Conservation (phyloP, 2,888 invertebrate species). For the Himalopsyche tibetana region DNA sequence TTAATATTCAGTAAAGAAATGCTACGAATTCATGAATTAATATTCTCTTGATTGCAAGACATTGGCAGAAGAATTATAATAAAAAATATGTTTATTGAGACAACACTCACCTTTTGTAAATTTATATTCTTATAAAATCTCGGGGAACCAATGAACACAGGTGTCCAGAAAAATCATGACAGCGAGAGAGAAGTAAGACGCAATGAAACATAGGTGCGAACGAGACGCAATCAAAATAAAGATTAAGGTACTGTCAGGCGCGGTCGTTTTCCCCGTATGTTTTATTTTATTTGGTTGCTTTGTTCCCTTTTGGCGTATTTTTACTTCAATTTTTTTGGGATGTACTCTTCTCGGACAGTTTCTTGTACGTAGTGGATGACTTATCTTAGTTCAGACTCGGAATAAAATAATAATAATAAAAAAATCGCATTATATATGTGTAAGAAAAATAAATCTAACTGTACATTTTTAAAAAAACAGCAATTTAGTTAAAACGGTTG, state of each 20-base stretch:
- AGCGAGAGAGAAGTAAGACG: constrained; percentile 48
- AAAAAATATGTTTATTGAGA: neutral
- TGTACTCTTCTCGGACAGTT: neutral
- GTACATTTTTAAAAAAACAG: too few species aligned
- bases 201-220: constrained; percentile 11
- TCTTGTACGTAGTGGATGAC: neutral
- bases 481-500: too few species aligned
- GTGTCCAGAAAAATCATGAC: constrained; percentile 61
- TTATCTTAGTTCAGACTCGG: too few species aligned
- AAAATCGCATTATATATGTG: too few species aligned
- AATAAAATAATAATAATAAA: too few species aligned
- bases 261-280: neutral
- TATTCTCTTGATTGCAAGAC: neutral
- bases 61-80: neutral
- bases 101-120: neutral
- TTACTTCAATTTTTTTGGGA: constrained; percentile 36
- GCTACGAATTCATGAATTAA: neutral
- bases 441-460: too few species aligned
- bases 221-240: constrained; percentile 64
- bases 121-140: neutral
- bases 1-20: too few species aligned
- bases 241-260: constrained; percentile 60
- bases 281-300: constrained; percentile 45
- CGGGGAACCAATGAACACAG: constrained; percentile 58
- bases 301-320: constrained; percentile 56